Conservation (phyloP, 2,888 invertebrate species). For the Azorinus chamasolen region DNA sequence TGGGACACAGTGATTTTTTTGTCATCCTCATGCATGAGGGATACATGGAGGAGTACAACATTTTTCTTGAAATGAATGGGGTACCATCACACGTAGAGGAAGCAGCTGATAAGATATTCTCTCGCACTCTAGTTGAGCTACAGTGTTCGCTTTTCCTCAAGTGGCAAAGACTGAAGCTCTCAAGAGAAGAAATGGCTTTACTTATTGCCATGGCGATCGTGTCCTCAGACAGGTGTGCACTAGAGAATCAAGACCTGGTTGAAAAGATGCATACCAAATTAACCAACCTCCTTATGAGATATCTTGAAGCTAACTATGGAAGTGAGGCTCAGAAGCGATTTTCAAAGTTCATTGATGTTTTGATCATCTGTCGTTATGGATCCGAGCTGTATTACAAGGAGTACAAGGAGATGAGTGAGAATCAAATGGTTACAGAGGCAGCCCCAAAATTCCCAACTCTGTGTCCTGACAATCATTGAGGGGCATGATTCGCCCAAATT, state of each 20-base stretch:
- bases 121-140: slow-evolving; percentile 42
- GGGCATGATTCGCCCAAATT: too few species aligned
- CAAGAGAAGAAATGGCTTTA: slow-evolving; percentile 49
- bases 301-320: slow-evolving; percentile 29
- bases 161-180: slow-evolving; percentile 51
- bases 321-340: slow-evolving; percentile 43
- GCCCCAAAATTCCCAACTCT: slow-evolving; percentile 54
- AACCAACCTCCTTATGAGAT: slow-evolving; percentile 36
- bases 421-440: slow-evolving; percentile 55
- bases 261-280: slow-evolving; percentile 46
- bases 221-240: slow-evolving; percentile 46
- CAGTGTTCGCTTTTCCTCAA: slow-evolving; percentile 34
- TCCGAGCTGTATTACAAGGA: slow-evolving; percentile 58
- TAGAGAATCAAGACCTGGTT: slow-evolving; percentile 39
- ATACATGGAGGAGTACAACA: slow-evolving; percentile 50
- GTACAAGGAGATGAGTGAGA: slow-evolving; percentile 54
- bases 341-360: slow-evolving; percentile 50
- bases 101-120: slow-evolving; percentile 64
- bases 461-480: slow-evolving; percentile 29
- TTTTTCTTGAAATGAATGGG: slow-evolving; percentile 61
- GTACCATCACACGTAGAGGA: slow-evolving; percentile 59
- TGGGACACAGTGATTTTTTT: slow-evolving; percentile 63
- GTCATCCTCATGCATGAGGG: slow-evolving; percentile 54
- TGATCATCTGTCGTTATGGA: slow-evolving; percentile 38
- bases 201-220: slow-evolving; percentile 51